These are phyloP conservation scores for Gobio gobio DNA, from an alignment of 2,113 vertebrate species.

Conservation along the genomic window DNA sequence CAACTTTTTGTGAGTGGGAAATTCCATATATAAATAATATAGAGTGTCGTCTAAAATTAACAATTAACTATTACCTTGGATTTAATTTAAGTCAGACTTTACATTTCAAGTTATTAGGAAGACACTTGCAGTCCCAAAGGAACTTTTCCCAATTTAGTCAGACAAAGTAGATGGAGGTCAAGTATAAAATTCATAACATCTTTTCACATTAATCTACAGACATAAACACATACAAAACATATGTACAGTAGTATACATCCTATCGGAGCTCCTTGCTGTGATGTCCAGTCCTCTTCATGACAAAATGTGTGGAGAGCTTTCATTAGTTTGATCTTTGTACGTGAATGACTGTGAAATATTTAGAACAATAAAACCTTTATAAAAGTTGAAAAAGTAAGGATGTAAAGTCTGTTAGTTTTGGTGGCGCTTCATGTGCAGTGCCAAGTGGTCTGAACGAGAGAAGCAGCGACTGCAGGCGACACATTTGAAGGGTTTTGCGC, in stretches of 20 bases:
- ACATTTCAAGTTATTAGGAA: constrained; percentile 42
- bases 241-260: constrained; percentile 49
- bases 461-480: constrained; percentile 80
- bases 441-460: constrained; percentile 83
- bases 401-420: constrained; percentile 50
- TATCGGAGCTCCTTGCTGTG: not conserved
- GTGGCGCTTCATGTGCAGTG: constrained; percentile 82
- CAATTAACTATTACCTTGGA: constrained; percentile 19
- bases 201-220: constrained; percentile 47
- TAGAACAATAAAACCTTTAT: constrained; percentile 34
- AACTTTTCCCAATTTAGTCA: constrained; percentile 46
- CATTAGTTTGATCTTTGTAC: constrained; percentile 49
- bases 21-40: constrained; percentile 27
- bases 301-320: constrained; percentile 23
- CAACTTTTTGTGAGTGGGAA: constrained; percentile 21
- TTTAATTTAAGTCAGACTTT: constrained; percentile 14
- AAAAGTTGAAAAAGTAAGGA: constrained; percentile 18
- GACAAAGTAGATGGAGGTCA: constrained; percentile 58
- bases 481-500: constrained; percentile 82
- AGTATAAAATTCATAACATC: constrained; percentile 74
- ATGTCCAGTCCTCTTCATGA: constrained; percentile 17
- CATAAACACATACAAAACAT: constrained; percentile 45
- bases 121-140: not conserved
- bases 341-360: constrained; percentile 32
- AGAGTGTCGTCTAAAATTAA: not conserved